Conservation (phyloP, 2,797 vertebrate genomes). For the Poecile montanus region DNA sequence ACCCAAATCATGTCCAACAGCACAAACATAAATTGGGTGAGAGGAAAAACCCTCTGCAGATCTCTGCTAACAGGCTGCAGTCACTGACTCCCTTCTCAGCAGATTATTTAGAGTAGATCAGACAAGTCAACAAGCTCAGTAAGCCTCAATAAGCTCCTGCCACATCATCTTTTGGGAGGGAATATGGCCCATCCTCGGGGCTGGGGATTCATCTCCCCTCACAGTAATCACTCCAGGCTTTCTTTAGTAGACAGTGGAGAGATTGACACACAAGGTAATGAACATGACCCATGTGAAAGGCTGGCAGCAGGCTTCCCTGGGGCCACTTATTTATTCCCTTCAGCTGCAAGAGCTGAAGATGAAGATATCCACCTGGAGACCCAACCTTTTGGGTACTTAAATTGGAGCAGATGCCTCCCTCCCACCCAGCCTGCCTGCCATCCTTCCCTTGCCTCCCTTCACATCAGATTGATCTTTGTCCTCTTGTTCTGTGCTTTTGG, state of each 20-base stretch:
- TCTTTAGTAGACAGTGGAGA: neutral
- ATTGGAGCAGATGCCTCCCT: neutral
- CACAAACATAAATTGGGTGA: neutral
- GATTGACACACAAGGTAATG: neutral
- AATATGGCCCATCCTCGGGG: neutral
- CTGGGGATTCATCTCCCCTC: neutral
- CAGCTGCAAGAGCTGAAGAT: neutral
- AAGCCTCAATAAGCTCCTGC: too few species aligned
- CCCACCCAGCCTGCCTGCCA: accelerated
- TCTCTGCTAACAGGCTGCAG: neutral
- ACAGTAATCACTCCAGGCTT: neutral
- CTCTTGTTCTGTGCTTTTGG: neutral
- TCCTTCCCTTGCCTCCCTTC: neutral
- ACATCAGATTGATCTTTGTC: neutral
- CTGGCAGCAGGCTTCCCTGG: neutral
- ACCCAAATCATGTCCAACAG: neutral
- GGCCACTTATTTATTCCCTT: neutral
- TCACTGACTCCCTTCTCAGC: neutral
- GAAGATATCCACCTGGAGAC: neutral
- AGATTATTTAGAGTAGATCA: neutral
- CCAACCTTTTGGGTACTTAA: neutral
- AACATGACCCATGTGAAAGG: neutral
- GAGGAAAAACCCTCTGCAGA: neutral
- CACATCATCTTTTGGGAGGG: neutral
- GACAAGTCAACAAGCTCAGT: neutral